phyloP scores from a whole-genome alignment of 2,797 vertebrate species.

The Miichthys miiuy region DNA sequence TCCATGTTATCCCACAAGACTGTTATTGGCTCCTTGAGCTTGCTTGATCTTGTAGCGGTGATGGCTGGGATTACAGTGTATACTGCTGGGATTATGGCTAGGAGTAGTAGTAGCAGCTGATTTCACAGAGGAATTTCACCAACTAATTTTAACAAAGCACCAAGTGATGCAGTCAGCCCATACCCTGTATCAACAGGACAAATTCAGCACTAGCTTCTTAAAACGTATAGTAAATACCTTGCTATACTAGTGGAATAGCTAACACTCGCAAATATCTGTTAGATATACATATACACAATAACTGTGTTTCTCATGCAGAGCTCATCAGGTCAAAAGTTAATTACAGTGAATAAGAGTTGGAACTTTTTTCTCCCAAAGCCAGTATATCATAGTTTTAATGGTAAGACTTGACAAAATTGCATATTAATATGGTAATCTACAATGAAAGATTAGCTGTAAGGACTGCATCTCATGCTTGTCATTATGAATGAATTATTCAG shows the following conservation, averaged over 20 bases:
- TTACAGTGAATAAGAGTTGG: background rate
- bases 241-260: background rate
- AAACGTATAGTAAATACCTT: background rate
- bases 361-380: background rate
- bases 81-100: background rate
- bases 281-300: background rate
- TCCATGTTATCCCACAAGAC: conserved; percentile 17
- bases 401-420: conserved; percentile 13
- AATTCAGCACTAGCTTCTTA: background rate
- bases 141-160: conserved; percentile 13
- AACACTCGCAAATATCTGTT: background rate
- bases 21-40: conserved; percentile 23
- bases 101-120: conserved; percentile 25
- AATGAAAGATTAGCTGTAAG: conserved; percentile 39
- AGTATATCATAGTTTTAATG: conserved; percentile 18
- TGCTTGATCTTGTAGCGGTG: conserved; percentile 7
- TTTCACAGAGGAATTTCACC: conserved; percentile 25
- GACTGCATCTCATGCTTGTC: conserved; percentile 17
- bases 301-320: background rate
- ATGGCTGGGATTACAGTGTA: conserved; percentile 38
- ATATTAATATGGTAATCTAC: conserved; percentile 43
- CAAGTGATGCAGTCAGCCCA: background rate
- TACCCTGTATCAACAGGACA: background rate
- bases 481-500: conserved; percentile 61
- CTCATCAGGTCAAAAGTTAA: background rate